phyloP scores from a whole-genome alignment of 2,888 invertebrate genomes.

The Stenodera caucasica region DNA sequence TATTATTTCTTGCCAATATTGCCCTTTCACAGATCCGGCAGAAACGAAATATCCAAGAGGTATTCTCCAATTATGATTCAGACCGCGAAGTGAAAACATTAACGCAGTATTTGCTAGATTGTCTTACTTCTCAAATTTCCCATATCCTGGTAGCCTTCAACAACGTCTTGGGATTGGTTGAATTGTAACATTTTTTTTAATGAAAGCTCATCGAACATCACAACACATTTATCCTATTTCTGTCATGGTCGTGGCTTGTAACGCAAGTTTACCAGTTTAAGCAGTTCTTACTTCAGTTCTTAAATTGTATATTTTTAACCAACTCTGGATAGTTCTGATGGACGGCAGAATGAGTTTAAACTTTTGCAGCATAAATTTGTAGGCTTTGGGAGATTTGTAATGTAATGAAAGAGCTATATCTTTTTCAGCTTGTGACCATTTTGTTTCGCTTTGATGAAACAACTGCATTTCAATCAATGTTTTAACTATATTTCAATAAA shows the following conservation, averaged over 20 bases:
- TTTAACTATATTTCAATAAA: conserved; percentile 3
- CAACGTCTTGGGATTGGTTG: conserved; percentile 19
- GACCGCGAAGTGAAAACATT: conserved; percentile 23
- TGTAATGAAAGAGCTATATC: conserved; percentile 6
- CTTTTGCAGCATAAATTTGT: conserved; percentile 6
- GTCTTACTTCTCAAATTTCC: conserved; percentile 20
- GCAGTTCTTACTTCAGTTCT: conserved; percentile 31
- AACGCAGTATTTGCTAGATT: conserved; percentile 25
- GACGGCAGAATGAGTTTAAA: conserved; percentile 7
- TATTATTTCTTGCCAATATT: conserved; percentile 18
- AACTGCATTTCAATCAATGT: not conserved
- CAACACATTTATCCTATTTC: conserved; percentile 24
- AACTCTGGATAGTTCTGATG: conserved; percentile 31
- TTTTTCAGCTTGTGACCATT: conserved; percentile 9
- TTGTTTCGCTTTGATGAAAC: not conserved
- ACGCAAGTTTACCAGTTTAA: conserved; percentile 30
- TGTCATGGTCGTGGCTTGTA: conserved; percentile 34
- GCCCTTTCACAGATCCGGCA: conserved; percentile 17
- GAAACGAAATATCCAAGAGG: conserved; percentile 25
- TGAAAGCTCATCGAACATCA: conserved; percentile 30
- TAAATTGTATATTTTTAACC: conserved; percentile 37
- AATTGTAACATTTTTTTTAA: conserved; percentile 27
- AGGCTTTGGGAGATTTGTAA: conserved; percentile 9
- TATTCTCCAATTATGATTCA: conserved; percentile 23
- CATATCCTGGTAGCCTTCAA: conserved; percentile 31